Conservation (phyloP, 2,113 vertebrate species). For the Thymallus thymallus region DNA sequence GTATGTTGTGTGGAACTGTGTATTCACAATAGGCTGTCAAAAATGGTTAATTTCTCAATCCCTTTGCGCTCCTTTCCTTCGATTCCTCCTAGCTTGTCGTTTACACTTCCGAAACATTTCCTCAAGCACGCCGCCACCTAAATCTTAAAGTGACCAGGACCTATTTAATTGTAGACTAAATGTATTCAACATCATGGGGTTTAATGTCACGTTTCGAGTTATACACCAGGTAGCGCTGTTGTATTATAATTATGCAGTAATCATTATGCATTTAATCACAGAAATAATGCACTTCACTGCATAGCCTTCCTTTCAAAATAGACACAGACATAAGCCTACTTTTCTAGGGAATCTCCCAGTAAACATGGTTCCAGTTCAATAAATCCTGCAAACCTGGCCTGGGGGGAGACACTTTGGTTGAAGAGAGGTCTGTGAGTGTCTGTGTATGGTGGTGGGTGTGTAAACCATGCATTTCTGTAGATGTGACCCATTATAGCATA, state of each 20-base stretch:
- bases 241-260: neutral
- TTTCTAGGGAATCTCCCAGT: too few relatives aligned
- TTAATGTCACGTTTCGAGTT: neutral
- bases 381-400: too few relatives aligned
- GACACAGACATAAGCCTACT: too few relatives aligned
- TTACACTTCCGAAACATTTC: conserved; percentile 59
- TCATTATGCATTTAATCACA: neutral
- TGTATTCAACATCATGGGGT: too few relatives aligned
- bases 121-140: conserved; percentile 23
- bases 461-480: too few relatives aligned
- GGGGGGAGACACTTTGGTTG: too few relatives aligned
- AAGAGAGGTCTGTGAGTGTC: too few relatives aligned
- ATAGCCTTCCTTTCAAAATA: too few relatives aligned
- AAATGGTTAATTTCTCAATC: conserved; percentile 19
- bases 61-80: conserved; percentile 42
- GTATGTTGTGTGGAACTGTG: conserved; percentile 30
- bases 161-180: too few relatives aligned
- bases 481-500: too few relatives aligned
- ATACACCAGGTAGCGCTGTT: conserved; percentile 46
- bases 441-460: too few relatives aligned
- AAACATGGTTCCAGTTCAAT: too few relatives aligned
- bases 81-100: conserved; percentile 37
- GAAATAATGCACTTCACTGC: conserved; percentile 6
- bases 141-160: conserved; percentile 18
- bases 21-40: neutral